A percentile compares a stretch with the other conserved stretches of the same genome.
Evolutionary conservation across 2,797 vertebrate species (phyloP).

Genomic region (Periparus ater): DNA sequence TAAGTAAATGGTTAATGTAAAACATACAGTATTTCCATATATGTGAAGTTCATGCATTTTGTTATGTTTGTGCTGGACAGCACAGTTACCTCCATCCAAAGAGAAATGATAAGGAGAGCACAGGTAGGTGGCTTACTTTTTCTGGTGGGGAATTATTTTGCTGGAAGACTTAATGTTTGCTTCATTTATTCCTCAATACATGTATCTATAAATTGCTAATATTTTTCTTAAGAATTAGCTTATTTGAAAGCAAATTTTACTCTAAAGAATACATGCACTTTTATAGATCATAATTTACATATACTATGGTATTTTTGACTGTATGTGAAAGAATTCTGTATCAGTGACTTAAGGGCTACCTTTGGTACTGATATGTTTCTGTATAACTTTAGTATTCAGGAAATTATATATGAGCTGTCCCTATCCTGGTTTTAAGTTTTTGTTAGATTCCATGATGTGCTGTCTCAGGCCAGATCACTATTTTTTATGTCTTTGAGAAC

Average conservation of each 20-base stretch:
- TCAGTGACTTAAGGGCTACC: neutral
- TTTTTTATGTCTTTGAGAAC: neutral
- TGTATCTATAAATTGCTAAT: neutral
- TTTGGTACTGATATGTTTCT: neutral
- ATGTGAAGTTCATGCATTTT: neutral
- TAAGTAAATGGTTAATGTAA: neutral
- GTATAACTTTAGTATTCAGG: neutral
- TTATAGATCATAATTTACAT: neutral
- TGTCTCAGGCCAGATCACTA: neutral
- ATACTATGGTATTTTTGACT: neutral
- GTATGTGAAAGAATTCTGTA: neutral
- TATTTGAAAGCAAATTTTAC: neutral
- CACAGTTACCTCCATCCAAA: neutral
- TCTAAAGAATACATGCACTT: neutral
- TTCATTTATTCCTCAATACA: neutral
- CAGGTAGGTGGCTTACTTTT: neutral
- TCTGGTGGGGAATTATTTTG: neutral
- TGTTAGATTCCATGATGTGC: neutral
- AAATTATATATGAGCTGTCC: neutral
- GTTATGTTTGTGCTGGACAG: neutral
- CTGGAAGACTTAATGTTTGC: neutral
- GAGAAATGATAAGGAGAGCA: neutral
- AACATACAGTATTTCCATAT: neutral
- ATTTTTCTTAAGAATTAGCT: neutral
- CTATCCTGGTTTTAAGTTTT: neutral